Base-by-base conservation (phyloP, 2,888 invertebrate species). In the Phortica okadai region DNA sequence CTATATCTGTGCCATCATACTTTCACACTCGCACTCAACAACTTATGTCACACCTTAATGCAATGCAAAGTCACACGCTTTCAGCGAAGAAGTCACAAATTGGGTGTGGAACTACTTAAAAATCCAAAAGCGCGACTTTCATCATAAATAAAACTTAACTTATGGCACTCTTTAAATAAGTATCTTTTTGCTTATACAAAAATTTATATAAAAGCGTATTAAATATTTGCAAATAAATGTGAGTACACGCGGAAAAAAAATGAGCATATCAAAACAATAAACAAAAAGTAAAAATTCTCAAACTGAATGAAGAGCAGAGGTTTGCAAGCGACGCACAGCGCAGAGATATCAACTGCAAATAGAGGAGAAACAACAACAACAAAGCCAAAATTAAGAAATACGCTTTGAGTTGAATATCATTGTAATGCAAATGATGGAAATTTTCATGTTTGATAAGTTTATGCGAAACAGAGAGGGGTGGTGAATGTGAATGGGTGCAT, bases 401-500 rank as follows among this genome's bases (percentile, higher is more conserved):
- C 87, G 83, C 81, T 82, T 83, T 79, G 80, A 86, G 86, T 81
- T 87, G 25, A 25, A 33, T 86, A 87, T 86, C 88, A 87, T 88
- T 87, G 88, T 88, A 84, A 87, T 87, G 87, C 87, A 88, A 87
- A 87, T 87, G 84, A 86, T 84, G 86, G 85, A n/a, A 21, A 62
- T 7, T 62, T 62, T 62, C 21, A 21, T 25, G 10, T 21, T 21
- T 62, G 62, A 16, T 14, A 16, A 56, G 16, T 14, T 2, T 14
- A 56, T 16, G n/a, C 16, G 16, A n/a, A n/a, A 7, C 14, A 16
- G 14, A 10, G 16, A 56, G 16, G 62, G 33, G 62, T 6, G 4
- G 62, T 10, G 62, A 56, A 56, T 14, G 62, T 10, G 62, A 56
- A 56, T 14, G n/a, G 16, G 16, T 5, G 7, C 59, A 6, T 21